Evolutionary conservation across 2,888 invertebrate genomes (phyloP).

Genomic region (Nephrotoma appendiculata): DNA sequence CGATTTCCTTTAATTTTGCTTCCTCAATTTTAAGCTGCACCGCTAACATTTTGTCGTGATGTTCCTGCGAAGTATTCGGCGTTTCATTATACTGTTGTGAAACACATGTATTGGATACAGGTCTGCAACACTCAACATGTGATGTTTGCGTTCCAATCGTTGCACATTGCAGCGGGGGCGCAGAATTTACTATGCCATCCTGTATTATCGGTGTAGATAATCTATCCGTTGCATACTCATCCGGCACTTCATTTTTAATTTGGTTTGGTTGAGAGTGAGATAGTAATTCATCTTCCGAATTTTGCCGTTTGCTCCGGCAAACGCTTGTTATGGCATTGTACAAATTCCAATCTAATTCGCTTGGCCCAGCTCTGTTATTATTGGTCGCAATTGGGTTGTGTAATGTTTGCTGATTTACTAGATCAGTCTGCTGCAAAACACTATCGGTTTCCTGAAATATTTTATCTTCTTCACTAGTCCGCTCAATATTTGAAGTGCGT

Average conservation of each 20-base stretch:
- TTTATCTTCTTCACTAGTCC: background rate
- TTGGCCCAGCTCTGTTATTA: background rate
- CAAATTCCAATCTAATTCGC: background rate
- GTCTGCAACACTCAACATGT: background rate
- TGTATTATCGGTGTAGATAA: background rate
- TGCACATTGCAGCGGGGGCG: background rate
- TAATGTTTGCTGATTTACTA: background rate
- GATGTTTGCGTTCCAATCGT: background rate
- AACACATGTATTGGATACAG: background rate
- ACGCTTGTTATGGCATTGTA: background rate
- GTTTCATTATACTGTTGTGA: background rate
- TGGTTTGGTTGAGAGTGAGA: background rate
- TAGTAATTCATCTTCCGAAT: background rate
- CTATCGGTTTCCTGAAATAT: background rate
- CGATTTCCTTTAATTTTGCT: background rate
- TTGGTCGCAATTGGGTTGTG: background rate
- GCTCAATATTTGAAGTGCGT: background rate
- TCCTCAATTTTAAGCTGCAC: background rate
- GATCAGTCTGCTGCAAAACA: background rate
- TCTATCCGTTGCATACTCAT: background rate
- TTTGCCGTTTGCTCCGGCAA: background rate
- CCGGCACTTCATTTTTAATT: background rate
- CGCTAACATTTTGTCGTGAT: background rate
- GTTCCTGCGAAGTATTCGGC: background rate
- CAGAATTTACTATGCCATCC: background rate